Evolutionary conservation across 2,888 invertebrate genomes (phyloP).

Genomic region (Dilophus febrilis): DNA sequence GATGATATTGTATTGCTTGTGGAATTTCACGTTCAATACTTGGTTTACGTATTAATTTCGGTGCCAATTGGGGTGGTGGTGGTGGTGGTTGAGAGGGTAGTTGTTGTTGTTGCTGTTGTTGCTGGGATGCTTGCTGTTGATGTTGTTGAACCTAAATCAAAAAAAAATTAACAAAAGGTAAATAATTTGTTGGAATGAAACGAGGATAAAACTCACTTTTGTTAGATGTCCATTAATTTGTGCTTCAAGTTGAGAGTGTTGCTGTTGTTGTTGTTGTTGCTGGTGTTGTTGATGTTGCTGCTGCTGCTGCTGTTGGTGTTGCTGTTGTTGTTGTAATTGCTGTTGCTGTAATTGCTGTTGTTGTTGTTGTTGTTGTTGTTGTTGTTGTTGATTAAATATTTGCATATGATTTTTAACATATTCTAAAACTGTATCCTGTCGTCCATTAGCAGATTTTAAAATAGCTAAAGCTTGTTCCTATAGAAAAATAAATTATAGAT

Average conservation of each 20-base stretch:
- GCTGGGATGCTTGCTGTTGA: neutral
- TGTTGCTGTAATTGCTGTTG: neutral
- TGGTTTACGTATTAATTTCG: constrained; percentile 70
- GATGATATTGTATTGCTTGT: constrained; percentile 34
- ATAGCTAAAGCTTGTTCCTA: constrained; percentile 2
- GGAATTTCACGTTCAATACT: constrained; percentile 72
- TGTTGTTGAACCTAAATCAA: too few species aligned
- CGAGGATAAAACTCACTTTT: neutral
- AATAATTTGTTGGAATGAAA: neutral
- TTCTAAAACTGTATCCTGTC: constrained; percentile 16
- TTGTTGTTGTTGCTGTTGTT: constrained; percentile 4
- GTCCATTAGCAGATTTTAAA: constrained; percentile 16
- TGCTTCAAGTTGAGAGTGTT: neutral
- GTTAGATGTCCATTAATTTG: neutral
- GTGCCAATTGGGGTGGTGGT: constrained; percentile 35
- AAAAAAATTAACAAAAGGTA: too few species aligned
- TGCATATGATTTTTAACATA: constrained; percentile 4
- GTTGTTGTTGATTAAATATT: neutral
- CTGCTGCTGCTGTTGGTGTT: neutral
- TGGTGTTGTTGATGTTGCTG: neutral
- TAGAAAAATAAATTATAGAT: neutral
- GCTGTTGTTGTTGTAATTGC: neutral
- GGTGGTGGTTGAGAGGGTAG: constrained; percentile 19
- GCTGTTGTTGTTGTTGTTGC: neutral
- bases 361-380: neutral